Percentiles rank a stretch among this genome's conserved stretches.
phyloP scores from a whole-genome alignment of 1,140 invertebrate species.

The Megalonaias nervosa region DNA sequence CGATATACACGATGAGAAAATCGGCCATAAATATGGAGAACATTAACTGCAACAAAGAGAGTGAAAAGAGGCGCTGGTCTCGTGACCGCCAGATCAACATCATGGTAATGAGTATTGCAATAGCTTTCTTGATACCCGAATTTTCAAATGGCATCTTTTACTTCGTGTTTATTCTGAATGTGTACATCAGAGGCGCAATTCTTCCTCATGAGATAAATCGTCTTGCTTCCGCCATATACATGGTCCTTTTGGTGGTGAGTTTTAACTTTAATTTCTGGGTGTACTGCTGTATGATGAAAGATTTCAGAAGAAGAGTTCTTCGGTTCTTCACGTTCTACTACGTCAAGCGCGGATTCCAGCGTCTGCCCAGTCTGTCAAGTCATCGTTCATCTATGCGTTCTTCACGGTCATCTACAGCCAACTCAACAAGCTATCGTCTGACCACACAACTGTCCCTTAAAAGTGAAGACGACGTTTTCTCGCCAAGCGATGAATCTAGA shows the following conservation, averaged over 20 bases:
- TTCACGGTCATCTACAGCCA: too few relatives aligned
- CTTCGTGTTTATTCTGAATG: not conserved
- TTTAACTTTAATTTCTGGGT: slow-evolving; percentile 31
- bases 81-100: slow-evolving; percentile 27
- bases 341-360: not conserved
- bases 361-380: not conserved
- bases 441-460: too few relatives aligned
- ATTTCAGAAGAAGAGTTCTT: slow-evolving; percentile 12
- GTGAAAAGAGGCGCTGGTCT: not conserved
- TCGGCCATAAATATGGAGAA: slow-evolving; percentile 6
- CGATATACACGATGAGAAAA: slow-evolving; percentile 4
- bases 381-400: too few relatives aligned
- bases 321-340: slow-evolving; percentile 6
- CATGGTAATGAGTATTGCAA: slow-evolving; percentile 17
- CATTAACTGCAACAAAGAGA: slow-evolving; percentile 7
- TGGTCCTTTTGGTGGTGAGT: slow-evolving; percentile 6
- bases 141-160: slow-evolving; percentile 24
- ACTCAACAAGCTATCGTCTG: too few relatives aligned
- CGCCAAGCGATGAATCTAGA: too few relatives aligned
- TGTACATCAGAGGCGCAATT: not conserved
- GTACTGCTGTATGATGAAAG: slow-evolving; percentile 31
- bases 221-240: slow-evolving; percentile 14
- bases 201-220: not conserved
- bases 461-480: too few relatives aligned
- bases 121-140: slow-evolving; percentile 29